Evolutionary conservation across 2,888 invertebrate species (phyloP).

Genomic region (Meteorus cinctellus): DNA sequence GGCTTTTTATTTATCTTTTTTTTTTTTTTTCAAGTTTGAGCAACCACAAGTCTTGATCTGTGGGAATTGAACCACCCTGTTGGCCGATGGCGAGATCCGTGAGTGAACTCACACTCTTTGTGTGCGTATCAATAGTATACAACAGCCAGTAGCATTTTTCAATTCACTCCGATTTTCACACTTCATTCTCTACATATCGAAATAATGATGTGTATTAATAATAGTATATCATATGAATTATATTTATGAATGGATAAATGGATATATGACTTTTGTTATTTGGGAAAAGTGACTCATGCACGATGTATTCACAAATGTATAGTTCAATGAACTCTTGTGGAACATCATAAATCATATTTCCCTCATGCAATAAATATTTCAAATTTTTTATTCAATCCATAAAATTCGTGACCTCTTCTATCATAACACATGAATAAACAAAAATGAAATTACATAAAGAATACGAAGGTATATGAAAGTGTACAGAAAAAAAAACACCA

Average conservation of each 20-base stretch:
- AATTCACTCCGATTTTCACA: neutral
- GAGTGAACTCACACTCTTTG: slow-evolving; percentile 42
- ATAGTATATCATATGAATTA: neutral
- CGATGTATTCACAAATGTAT: neutral
- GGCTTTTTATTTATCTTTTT: neutral
- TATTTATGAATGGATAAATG: neutral
- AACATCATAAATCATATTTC: neutral
- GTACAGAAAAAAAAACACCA: neutral
- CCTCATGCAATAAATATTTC: slow-evolving; percentile 1
- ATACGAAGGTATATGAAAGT: too few species aligned
- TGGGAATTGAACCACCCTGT: slow-evolving; percentile 23
- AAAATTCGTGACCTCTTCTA: too few species aligned
- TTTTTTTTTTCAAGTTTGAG: slow-evolving; percentile 11
- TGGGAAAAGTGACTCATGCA: neutral
- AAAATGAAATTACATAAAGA: neutral
- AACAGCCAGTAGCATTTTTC: neutral
- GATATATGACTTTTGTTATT: neutral
- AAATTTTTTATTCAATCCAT: neutral
- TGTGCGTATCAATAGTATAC: neutral
- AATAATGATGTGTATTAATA: neutral
- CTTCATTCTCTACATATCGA: neutral
- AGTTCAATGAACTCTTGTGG: neutral
- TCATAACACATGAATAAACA: neutral
- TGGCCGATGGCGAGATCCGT: slow-evolving; percentile 25
- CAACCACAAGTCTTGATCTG: slow-evolving; percentile 35